phyloP scores from a whole-genome alignment of 1,140 invertebrate genomes.

The Drosophila funebris region DNA sequence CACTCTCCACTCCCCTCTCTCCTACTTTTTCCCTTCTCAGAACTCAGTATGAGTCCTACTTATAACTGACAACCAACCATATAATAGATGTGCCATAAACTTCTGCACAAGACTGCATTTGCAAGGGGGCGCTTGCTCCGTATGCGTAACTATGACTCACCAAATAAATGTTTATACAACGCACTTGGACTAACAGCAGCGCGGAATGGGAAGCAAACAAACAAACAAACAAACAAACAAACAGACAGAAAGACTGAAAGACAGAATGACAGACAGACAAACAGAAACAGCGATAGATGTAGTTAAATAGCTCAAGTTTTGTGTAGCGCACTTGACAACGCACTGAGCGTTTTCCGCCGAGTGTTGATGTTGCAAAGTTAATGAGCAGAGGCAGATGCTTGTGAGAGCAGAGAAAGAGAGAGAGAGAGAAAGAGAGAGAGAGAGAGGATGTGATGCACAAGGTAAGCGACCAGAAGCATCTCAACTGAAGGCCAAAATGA shows the following conservation, averaged over 20 bases:
- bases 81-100: constrained; percentile 45
- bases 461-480: neutral
- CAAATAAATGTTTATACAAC: constrained; percentile 73
- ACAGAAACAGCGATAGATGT: constrained; percentile 55
- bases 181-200: constrained; percentile 52
- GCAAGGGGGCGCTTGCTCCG: neutral
- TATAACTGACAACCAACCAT: constrained; percentile 16
- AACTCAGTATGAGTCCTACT: constrained; percentile 4
- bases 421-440: too few species aligned
- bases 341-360: constrained; percentile 33
- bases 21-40: neutral
- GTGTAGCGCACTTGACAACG: constrained; percentile 53
- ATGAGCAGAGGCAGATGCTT: constrained; percentile 50
- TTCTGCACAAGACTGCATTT: constrained; percentile 14
- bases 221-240: constrained; percentile 12
- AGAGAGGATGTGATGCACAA: neutral
- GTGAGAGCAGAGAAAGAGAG: neutral
- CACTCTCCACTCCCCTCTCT: neutral
- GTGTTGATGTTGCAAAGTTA: constrained; percentile 66
- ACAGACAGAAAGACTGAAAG: constrained; percentile 13
- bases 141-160: constrained; percentile 23
- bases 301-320: constrained; percentile 75
- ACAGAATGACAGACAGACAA: constrained; percentile 10
- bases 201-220: constrained; percentile 32
- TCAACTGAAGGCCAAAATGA: constrained; percentile 23